Evolutionary conservation across 2,888 invertebrate genomes (phyloP).

Genomic region (Tromatobia lineatoria): DNA sequence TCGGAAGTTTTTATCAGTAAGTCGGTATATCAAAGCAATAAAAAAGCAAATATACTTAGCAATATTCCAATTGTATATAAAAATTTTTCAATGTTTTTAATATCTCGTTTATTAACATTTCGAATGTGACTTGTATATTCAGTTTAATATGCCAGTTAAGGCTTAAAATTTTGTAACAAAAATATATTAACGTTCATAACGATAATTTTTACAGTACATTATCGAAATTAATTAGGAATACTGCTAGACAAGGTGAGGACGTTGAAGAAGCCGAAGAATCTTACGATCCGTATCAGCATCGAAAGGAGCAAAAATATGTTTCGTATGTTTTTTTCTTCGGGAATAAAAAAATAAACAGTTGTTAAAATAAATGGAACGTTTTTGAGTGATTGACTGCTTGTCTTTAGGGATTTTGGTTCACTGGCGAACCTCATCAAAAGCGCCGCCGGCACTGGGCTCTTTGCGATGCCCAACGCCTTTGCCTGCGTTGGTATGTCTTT

Average conservation of each 20-base stretch:
- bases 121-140: no score
- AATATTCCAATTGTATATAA: no score
- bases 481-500: conserved; percentile 74
- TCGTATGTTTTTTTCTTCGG: conserved; percentile 69
- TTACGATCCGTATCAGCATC: conserved; percentile 73
- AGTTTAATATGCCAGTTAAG: no score
- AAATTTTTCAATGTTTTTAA: no score
- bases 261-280: conserved; percentile 43
- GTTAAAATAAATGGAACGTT: neutral
- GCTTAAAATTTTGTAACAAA: no score
- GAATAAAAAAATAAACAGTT: neutral
- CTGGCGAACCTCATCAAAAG: conserved; percentile 75
- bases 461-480: conserved; percentile 77
- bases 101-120: no score
- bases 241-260: conserved; percentile 23
- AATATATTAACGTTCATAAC: no score
- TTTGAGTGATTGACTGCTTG: neutral
- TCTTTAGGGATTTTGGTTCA: conserved; percentile 72
- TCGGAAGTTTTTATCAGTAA: no score
- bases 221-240: conserved; percentile 33
- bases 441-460: conserved; percentile 75
- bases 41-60: no score
- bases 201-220: neutral
- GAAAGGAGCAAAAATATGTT: conserved; percentile 63
- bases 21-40: no score